phyloP scores from a whole-genome alignment of 2,888 invertebrate genomes.

The Cryptus viduatorius region DNA sequence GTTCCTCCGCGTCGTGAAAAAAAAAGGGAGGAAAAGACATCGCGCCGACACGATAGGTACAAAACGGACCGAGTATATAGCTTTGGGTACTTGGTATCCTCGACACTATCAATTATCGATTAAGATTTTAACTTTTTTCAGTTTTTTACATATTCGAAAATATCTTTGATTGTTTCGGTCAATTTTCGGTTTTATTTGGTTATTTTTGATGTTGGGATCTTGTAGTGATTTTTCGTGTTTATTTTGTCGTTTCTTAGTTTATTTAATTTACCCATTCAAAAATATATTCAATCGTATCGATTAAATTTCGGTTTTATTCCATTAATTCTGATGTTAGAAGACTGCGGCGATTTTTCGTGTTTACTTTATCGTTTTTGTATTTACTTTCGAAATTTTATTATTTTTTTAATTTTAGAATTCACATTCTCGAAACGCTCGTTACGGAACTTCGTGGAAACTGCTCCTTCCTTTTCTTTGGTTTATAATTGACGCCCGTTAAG shows the following conservation, averaged over 20 bases:
- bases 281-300: not conserved
- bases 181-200: not conserved
- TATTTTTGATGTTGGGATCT: not conserved
- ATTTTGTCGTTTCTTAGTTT: no score
- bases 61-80: not conserved
- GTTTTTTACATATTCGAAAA: not conserved
- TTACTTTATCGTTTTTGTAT: not conserved
- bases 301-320: not conserved
- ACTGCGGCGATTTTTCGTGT: not conserved
- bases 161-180: not conserved
- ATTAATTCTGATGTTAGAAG: not conserved
- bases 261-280: not conserved
- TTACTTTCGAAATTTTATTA: not conserved
- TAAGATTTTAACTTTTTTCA: not conserved
- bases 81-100: not conserved
- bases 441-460: constrained; percentile 38
- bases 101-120: not conserved
- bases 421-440: constrained; percentile 28
- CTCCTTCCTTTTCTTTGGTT: constrained; percentile 16
- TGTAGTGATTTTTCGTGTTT: not conserved
- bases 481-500: constrained; percentile 43
- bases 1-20: constrained; percentile 62
- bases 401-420: constrained; percentile 14
- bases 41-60: constrained; percentile 41
- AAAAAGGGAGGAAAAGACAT: not conserved